Base-by-base conservation (phyloP, 2,113 vertebrate species). In the Sialia sialis region DNA sequence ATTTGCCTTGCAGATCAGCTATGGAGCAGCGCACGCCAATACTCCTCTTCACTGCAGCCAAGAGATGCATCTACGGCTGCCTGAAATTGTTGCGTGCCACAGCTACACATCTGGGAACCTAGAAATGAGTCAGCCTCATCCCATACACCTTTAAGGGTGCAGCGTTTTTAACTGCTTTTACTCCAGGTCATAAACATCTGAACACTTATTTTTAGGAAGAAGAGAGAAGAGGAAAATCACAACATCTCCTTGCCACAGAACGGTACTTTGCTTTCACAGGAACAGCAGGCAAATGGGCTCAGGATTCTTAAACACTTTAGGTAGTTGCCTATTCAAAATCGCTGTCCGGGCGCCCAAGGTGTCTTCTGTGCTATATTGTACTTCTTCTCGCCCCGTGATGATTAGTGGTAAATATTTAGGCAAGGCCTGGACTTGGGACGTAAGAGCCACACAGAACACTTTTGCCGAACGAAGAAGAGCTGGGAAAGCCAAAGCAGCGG, bases 1-100 rank as follows among this genome's bases (percentile, higher is more conserved):
- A 13, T 75, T 38, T 74, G 44, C 69, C 32, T 66, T 38, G 26
- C 25, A 30, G 9, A 66, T 41, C 27, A 32, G 63, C 10, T 39
- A 9, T 1, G 7, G 32, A 32, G 48, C 2, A 10, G 10, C 14
- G 26, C 15, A 14, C 0, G 0, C 2, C 8, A 21, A 15, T 9
- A 0, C 36, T 60, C 38, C n/a, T n/a, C 59, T 25, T 18, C 34
- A 2, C 21, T 25, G 54, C 55, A 36, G 70, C 62, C 9, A 26
- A 16, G 29, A 72, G 68, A 29, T 44, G 39, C 30, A 38, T 3
- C 29, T 41, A 10, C 16, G 26, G 39, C 66, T 32, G 3, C 27
- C 9, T 3, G 2, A 51, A 55, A 43, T n/a, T 4, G 44, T 14
- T 90, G 55, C 2, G 0, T 44, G 52, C 39, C 27, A 16, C 60